Percentiles rank a stretch among this genome's conserved stretches.
Evolutionary conservation across 2,797 vertebrate species (phyloP).

Genomic region (Choloepus didactylus): DNA sequence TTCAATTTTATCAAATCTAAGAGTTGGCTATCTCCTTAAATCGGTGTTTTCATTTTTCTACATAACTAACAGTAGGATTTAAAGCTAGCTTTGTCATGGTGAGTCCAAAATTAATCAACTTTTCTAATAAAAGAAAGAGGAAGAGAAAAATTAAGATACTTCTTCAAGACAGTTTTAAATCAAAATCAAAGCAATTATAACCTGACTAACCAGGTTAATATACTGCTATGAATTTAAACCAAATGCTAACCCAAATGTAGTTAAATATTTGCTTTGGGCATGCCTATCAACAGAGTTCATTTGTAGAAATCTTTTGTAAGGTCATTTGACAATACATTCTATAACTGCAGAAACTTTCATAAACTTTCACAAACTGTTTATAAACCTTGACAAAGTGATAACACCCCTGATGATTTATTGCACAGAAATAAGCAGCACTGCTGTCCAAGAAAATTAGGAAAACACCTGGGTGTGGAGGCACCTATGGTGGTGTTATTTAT

Average conservation of each 20-base stretch:
- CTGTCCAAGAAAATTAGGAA: background rate
- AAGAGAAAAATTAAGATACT: background rate
- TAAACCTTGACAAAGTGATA: background rate
- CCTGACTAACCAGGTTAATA: background rate
- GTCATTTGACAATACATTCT: background rate
- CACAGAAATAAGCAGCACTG: background rate
- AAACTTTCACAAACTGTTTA: background rate
- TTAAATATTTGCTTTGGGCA: background rate
- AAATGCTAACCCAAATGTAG: background rate
- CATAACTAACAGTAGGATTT: background rate
- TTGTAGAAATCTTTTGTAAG: background rate
- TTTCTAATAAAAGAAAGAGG: background rate
- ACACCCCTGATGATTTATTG: background rate
- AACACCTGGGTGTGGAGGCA: background rate
- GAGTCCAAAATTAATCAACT: background rate
- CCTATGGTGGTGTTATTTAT: background rate
- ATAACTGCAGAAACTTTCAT: background rate
- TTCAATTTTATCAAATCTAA: slow-evolving; percentile 43
- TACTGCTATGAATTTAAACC: background rate
- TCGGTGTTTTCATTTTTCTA: background rate
- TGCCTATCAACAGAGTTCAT: background rate
- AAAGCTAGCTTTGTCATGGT: slow-evolving; percentile 7
- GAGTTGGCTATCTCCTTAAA: slow-evolving; percentile 16
- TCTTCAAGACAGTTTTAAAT: slow-evolving; percentile 47
- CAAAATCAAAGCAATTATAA: slow-evolving; percentile 13